Percentiles rank a stretch among this genome's conserved stretches.
These are phyloP conservation scores for Drosophila longiperda DNA, from an alignment of 2,888 invertebrate species.

Conservation along the genomic window DNA sequence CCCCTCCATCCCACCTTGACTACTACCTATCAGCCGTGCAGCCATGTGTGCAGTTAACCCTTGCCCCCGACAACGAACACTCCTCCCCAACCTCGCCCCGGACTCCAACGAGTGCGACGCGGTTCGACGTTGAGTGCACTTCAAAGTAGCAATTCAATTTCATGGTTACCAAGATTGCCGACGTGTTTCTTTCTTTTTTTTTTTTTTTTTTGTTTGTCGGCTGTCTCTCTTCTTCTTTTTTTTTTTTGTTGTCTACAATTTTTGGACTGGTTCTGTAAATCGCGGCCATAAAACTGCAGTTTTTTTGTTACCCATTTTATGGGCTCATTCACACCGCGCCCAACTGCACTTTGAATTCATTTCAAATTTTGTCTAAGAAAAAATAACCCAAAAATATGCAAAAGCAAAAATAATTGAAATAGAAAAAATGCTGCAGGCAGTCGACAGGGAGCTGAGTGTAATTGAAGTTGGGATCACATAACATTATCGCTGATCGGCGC, in stretches of 20 bases:
- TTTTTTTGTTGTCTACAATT: neutral
- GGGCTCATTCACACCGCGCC: conserved; percentile 45
- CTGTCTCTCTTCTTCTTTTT: conserved; percentile 2
- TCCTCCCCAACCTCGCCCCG: neutral
- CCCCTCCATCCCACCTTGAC: conserved; percentile 3
- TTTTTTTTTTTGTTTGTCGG: conserved; percentile 1
- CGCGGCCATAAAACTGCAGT: conserved; percentile 72
- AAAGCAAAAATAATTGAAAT: neutral
- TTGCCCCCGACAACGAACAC: conserved; percentile 24
- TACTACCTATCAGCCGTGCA: conserved; percentile 71
- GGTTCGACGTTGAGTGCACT: conserved; percentile 76
- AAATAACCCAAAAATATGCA: neutral
- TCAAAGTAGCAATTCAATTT: conserved; percentile 83
- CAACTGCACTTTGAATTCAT: conserved; percentile 50
- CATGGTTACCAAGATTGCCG: conserved; percentile 71
- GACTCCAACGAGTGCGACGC: conserved; percentile 22
- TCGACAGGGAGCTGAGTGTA: neutral
- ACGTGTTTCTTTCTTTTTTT: conserved; percentile 21
- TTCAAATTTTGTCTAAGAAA: conserved; percentile 29
- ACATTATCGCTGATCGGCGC: conserved; percentile 55
- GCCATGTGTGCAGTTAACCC: conserved; percentile 78
- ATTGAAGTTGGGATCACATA: conserved; percentile 25
- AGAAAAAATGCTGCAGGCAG: conserved; percentile 4
- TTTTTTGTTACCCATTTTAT: conserved; percentile 26
- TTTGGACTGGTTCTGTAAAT: conserved; percentile 54